Evolutionary conservation across 2,888 invertebrate species (phyloP), one percentile per base, ranked within the genome.

Genomic region (Polia nebulosa): DNA sequence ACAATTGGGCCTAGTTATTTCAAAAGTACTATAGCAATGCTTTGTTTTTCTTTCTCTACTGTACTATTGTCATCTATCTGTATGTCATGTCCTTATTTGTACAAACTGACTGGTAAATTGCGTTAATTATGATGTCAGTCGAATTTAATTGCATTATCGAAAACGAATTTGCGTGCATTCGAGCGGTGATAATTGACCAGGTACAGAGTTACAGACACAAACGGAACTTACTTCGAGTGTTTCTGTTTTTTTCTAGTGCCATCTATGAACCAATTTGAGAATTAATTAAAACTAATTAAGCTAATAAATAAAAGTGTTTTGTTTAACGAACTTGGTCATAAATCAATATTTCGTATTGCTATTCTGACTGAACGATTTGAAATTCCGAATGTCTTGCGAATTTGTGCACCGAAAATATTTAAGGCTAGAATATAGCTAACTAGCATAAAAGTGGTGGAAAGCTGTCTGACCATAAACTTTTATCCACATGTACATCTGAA

Each of bases 61-160:
- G 5, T n/a, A 6, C 20, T 36, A 36, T 62, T 53, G 34, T 51
- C 36, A 15, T 27, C 25, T 52, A 15, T 32, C 25, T 15, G 3
- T 34, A 34, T 27, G 1, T n/a, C 11, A 15, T 27, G 13, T n/a
- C n/a, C 32, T 20, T 22, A 29, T 13, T 45, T 56, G n/a, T 41
- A 36, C 11, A 53, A 39, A 36, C 61, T 36, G 45, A 41, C 60
- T 49, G 51, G 71, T 76, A 69, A 72, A 78, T 78, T 73, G 32
- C 53, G 70, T 44, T 55, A 58, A 78, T 68, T 77, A 67, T 62
- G 60, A 62, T 80, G 72, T 81, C 81, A 81, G 69, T 66, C 51
- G 45, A 71, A 57, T 78, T 61, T 82, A 81, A 85, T 84, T 82
- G 83, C 80, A 76, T 60, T 83, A 80, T 82, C 56, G 82, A 76